Percentiles rank a stretch among this genome's conserved stretches.
phyloP scores from a whole-genome alignment of 2,113 vertebrate genomes.

The Carlito syrichta region DNA sequence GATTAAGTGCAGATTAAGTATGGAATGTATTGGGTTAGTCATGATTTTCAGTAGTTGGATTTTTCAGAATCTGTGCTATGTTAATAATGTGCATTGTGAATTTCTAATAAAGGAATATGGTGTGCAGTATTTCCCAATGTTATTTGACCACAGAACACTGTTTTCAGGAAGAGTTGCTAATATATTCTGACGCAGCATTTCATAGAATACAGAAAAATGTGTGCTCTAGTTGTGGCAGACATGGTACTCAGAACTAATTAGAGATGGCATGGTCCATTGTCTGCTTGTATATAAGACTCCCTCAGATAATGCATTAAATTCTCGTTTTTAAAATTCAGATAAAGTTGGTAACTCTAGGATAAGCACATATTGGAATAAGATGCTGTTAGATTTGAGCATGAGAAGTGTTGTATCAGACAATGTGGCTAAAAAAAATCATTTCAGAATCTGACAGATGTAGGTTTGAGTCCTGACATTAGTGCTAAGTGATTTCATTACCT shows the following conservation, averaged over 20 bases:
- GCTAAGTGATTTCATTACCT: background rate
- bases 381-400: background rate
- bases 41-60: background rate
- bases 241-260: background rate
- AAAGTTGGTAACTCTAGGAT: background rate
- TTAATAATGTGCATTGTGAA: background rate
- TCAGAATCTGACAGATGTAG: too few relatives aligned
- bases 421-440: background rate
- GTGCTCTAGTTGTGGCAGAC: background rate
- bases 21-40: background rate
- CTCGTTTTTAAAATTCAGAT: background rate
- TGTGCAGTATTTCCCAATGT: background rate
- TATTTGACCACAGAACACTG: background rate
- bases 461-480: background rate
- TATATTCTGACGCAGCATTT: background rate
- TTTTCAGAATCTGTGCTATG: background rate
- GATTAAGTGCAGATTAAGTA: background rate
- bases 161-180: background rate
- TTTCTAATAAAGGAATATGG: background rate
- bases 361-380: background rate
- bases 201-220: background rate
- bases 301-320: background rate
- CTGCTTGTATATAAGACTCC: background rate
- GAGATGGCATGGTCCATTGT: background rate
- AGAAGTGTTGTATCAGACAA: background rate